Evolutionary conservation across 1,140 invertebrate genomes (phyloP).

Genomic region (Tetragnatha versicolor): DNA sequence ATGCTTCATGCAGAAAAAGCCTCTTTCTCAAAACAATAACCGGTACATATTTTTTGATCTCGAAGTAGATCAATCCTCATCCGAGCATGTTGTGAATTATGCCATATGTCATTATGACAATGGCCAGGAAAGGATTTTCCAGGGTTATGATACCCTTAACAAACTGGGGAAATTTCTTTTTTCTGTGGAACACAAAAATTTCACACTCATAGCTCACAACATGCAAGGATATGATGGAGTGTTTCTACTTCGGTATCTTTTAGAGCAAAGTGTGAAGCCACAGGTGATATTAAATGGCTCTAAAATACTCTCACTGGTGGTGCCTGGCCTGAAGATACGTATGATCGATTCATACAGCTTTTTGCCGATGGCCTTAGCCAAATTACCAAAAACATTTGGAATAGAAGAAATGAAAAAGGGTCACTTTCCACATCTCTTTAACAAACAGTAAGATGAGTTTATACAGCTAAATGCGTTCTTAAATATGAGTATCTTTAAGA

Average conservation of each 20-base stretch:
- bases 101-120: background rate
- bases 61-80: background rate
- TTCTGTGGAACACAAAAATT: background rate
- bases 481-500: too few species aligned
- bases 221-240: conserved; percentile 16
- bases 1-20: too few species aligned
- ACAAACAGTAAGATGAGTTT: too few species aligned
- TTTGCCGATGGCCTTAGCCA: conserved; percentile 45
- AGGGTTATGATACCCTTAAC: background rate
- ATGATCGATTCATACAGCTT: conserved; percentile 30
- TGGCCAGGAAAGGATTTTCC: background rate
- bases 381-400: conserved; percentile 37
- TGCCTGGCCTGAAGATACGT: background rate
- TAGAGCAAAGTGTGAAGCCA: background rate
- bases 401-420: conserved; percentile 22
- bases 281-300: conserved; percentile 12
- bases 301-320: background rate
- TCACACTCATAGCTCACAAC: conserved; percentile 28
- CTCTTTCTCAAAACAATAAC: too few species aligned
- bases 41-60: conserved; percentile 6
- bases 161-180: conserved; percentile 1
- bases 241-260: conserved; percentile 11
- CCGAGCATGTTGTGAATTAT: conserved; percentile 1
- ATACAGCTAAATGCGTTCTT: too few species aligned
- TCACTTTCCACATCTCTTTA: conserved; percentile 48